These are phyloP conservation scores for Eumeta japonica DNA, from an alignment of 1,140 invertebrate species.

Conservation along the genomic window DNA sequence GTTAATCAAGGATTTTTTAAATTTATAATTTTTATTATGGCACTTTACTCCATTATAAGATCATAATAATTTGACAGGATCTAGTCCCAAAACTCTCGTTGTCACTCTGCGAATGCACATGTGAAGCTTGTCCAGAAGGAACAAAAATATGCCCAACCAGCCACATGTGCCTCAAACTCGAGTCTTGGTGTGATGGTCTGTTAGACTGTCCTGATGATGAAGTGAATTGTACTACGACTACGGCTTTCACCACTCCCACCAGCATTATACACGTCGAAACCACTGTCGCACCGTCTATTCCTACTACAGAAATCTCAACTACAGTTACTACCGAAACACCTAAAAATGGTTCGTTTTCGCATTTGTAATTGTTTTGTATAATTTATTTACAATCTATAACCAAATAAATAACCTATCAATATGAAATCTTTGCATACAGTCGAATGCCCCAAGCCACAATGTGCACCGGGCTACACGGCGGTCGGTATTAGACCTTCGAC, in stretches of 20 bases:
- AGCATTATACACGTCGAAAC: slow-evolving; percentile 20
- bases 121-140: slow-evolving; percentile 67
- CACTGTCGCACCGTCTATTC: slow-evolving; percentile 15
- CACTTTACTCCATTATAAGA: too few species aligned
- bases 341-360: slow-evolving; percentile 25
- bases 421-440: slow-evolving; percentile 15
- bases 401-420: background rate
- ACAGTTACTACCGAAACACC: slow-evolving; percentile 20
- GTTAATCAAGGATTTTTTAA: too few species aligned
- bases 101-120: slow-evolving; percentile 69
- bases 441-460: slow-evolving; percentile 44
- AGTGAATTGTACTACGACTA: slow-evolving; percentile 59
- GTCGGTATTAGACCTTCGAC: slow-evolving; percentile 23
- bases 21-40: too few species aligned
- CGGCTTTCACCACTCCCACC: slow-evolving; percentile 11
- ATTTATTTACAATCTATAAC: slow-evolving; percentile 1
- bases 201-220: slow-evolving; percentile 85
- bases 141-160: slow-evolving; percentile 72
- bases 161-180: slow-evolving; percentile 70
- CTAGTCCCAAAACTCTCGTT: slow-evolving; percentile 53
- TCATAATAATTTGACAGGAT: slow-evolving; percentile 49
- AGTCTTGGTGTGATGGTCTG: slow-evolving; percentile 78
- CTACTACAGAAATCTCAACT: slow-evolving; percentile 15
- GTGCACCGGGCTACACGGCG: slow-evolving; percentile 62
- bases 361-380: background rate